A percentile compares a stretch with the other conserved stretches of the same genome.
phyloP scores from a whole-genome alignment of 1,140 invertebrate genomes.

The Hestina assimilis region DNA sequence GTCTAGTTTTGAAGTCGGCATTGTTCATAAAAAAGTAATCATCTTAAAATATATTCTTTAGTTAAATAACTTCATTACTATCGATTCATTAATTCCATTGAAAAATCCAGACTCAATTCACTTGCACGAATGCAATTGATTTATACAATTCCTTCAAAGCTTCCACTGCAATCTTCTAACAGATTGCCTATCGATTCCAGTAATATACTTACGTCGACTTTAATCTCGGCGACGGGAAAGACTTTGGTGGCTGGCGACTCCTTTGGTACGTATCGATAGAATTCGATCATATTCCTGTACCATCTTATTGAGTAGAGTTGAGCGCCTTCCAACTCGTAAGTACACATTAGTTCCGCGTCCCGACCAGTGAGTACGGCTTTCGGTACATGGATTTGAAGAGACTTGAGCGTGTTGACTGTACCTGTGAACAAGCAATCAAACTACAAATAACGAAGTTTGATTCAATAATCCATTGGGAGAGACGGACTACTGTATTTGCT shows the following conservation, averaged over 20 bases:
- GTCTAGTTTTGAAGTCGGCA: too few relatives aligned
- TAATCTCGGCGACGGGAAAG: conserved; percentile 85
- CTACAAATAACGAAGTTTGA: conserved; percentile 10
- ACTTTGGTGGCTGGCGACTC: conserved; percentile 86
- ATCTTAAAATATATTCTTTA: not conserved
- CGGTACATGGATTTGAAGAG: conserved; percentile 80
- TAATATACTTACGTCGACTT: conserved; percentile 86
- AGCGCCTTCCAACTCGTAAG: conserved; percentile 87
- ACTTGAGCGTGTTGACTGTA: conserved; percentile 69
- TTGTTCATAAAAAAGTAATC: not conserved
- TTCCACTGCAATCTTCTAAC: not conserved
- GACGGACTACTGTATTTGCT: conserved; percentile 5
- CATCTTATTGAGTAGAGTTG: conserved; percentile 90
- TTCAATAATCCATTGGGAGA: conserved; percentile 7
- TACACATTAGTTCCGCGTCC: conserved; percentile 84
- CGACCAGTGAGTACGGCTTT: conserved; percentile 81
- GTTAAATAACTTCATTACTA: not conserved
- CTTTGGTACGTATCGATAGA: conserved; percentile 88
- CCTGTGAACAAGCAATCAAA: conserved; percentile 45
- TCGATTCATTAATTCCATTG: not conserved
- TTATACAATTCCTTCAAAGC: not conserved
- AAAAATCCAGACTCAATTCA: not conserved
- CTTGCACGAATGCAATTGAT: not conserved
- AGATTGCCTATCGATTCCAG: not conserved
- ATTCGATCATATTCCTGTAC: conserved; percentile 89